Evolutionary conservation across 1,140 invertebrate genomes (phyloP), one percentile per base, ranked within the genome.

Genomic region (Rhagoletis zephyria): DNA sequence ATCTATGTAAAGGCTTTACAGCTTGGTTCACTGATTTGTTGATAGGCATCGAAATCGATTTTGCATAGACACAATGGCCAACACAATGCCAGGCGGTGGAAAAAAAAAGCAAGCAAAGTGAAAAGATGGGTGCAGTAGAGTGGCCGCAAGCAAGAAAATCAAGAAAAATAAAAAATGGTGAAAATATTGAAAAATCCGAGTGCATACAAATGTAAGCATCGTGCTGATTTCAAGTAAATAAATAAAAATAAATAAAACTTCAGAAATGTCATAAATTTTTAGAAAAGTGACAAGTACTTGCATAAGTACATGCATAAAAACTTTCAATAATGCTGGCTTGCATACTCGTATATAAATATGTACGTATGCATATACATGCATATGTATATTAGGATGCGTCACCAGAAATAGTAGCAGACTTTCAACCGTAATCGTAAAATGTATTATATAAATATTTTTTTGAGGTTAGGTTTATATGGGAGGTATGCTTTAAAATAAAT

Each of bases 1-100:
- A 81, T 81, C 74, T 81, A 30, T 30, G 30, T 30, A 56, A 59
- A 56, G 9, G 48, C 74, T 59, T 56, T 0, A 48, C 45, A 56
- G 45, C 74, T 14, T 2, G 42, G 40, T 81, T 59, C 48, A 59
- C 16, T 51, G 74, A 81, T 81, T 48, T 56, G 74, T 59, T 59
- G 74, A 81, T 81, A 81, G 51, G 74, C 45, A 56, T 56, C n/a
- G 19, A 51, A 81, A 81, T 81, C 74, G 48, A 81, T 81, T 81
- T 81, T 81, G 48, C 74, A 81, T 81, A 81, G 74, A 81, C 74
- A 81, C 74, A 81, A 81, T 81, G 51, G n/a, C 12, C 19, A 12
- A 81, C 48, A 81, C 74, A 81, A 81, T 81, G 48, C 45, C 74
- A 42, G 4, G 4, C 16, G n/a, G 56, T 81, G 48, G 48, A 81